These are phyloP conservation scores for Glomeris maerens DNA, from an alignment of 1,140 invertebrate species.

Conservation along the genomic window DNA sequence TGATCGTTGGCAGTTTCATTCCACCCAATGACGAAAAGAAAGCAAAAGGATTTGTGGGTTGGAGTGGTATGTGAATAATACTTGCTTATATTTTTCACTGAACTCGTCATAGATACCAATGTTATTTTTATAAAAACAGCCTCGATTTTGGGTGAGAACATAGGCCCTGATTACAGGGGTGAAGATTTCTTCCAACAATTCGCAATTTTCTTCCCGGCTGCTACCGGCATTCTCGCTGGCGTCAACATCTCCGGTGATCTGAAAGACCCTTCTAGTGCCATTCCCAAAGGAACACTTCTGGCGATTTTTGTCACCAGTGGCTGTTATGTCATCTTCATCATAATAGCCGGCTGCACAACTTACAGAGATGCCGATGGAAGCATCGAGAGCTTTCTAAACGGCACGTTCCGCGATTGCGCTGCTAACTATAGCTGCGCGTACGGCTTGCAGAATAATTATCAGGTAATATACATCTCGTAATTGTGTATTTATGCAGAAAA, in stretches of 20 bases:
- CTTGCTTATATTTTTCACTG: no score
- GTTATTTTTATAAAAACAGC: no score
- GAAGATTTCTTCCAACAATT: conserved; percentile 88
- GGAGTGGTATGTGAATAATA: conserved; percentile 71
- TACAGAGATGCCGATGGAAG: conserved; percentile 22
- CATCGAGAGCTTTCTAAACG: not conserved
- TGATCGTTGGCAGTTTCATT: conserved; percentile 69
- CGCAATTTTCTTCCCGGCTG: conserved; percentile 92
- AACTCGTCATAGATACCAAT: no score
- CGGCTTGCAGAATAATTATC: conserved; percentile 11
- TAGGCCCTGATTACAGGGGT: conserved; percentile 51
- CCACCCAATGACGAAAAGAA: conserved; percentile 55
- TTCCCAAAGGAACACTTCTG: conserved; percentile 36
- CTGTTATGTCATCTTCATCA: conserved; percentile 30
- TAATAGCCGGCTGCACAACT: conserved; percentile 24
- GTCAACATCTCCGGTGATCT: conserved; percentile 85
- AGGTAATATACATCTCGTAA: no score
- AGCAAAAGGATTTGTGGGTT: conserved; percentile 77
- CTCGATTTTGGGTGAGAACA: not conserved
- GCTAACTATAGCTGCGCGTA: conserved; percentile 3
- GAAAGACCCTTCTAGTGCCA: conserved; percentile 39
- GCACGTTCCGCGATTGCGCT: not conserved
- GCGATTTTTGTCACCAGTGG: conserved; percentile 32
- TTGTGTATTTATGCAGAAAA: no score
- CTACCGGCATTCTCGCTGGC: conserved; percentile 58